Percentiles rank a stretch among this genome's conserved stretches.
phyloP scores from a whole-genome alignment of 2,797 vertebrate species.

The Thaleichthys pacificus region DNA sequence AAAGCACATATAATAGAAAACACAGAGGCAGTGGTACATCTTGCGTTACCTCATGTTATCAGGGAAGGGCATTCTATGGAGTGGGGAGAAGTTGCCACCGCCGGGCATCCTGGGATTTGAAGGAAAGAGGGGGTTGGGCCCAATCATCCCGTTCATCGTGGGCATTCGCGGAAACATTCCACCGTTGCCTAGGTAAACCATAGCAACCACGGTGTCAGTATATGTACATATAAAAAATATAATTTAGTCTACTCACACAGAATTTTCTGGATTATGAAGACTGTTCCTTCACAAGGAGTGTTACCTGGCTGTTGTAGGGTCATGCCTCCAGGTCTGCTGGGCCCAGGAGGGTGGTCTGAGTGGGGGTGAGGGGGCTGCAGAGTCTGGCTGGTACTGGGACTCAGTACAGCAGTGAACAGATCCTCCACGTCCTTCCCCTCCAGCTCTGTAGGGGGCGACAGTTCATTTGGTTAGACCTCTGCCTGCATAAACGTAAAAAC shows the following conservation, averaged over 20 bases:
- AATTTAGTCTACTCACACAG: not conserved
- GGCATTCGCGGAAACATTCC: conserved; percentile 82
- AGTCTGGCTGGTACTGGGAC: conserved; percentile 78
- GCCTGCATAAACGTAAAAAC: not conserved
- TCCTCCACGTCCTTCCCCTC: conserved; percentile 98
- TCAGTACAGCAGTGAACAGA: conserved; percentile 93
- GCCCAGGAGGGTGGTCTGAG: conserved; percentile 66
- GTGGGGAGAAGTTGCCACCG: conserved; percentile 72
- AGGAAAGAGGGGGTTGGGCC: conserved; percentile 76
- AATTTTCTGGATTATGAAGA: not conserved
- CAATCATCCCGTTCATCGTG: conserved; percentile 87
- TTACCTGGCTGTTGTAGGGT: conserved; percentile 25
- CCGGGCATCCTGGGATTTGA: conserved; percentile 70
- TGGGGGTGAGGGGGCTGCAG: conserved; percentile 70
- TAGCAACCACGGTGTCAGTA: not conserved
- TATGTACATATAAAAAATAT: not conserved
- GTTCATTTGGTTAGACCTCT: not conserved
- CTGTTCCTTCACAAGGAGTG: not conserved
- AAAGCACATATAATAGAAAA: not conserved
- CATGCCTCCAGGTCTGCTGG: conserved; percentile 44
- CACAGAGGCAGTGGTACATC: too few species aligned
- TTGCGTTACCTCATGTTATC: conserved; percentile 73
- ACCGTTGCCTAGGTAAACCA: conserved; percentile 61
- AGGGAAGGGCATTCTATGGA: conserved; percentile 74
- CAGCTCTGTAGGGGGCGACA: conserved; percentile 75